Conservation (phyloP, 1,140 invertebrate genomes). For the Procambarus clarkii region DNA sequence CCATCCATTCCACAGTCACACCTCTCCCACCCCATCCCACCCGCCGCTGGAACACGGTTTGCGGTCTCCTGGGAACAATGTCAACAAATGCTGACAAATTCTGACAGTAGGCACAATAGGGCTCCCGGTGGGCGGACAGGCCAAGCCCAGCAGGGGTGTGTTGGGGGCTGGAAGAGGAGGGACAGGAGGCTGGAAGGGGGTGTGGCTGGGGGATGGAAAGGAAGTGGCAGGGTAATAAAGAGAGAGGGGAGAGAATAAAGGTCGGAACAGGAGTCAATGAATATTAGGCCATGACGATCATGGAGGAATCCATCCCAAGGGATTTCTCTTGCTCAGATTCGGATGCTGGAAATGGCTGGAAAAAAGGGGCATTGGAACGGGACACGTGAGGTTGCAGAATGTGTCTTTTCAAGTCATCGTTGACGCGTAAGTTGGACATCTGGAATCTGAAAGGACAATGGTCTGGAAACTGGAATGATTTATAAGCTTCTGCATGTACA, state of each 20-base stretch:
- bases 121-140: background rate
- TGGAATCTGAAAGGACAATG: too few species aligned
- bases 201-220: background rate
- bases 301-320: too few species aligned
- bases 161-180: background rate
- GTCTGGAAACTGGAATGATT: too few species aligned
- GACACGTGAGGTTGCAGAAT: too few species aligned
- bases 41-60: background rate
- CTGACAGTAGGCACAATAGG: conserved; percentile 3
- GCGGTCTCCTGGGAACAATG: background rate
- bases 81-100: conserved; percentile 40
- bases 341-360: too few species aligned
- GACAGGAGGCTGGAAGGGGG: background rate
- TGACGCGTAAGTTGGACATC: too few species aligned
- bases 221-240: background rate
- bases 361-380: too few species aligned
- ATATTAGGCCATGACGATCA: too few species aligned
- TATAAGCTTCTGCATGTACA: too few species aligned
- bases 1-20: background rate
- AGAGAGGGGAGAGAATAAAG: background rate
- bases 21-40: background rate
- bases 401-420: too few species aligned
- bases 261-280: background rate
- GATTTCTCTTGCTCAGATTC: too few species aligned
- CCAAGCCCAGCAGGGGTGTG: background rate